Evolutionary conservation across 2,888 invertebrate species (phyloP).

Genomic region (Epiblema foenella): DNA sequence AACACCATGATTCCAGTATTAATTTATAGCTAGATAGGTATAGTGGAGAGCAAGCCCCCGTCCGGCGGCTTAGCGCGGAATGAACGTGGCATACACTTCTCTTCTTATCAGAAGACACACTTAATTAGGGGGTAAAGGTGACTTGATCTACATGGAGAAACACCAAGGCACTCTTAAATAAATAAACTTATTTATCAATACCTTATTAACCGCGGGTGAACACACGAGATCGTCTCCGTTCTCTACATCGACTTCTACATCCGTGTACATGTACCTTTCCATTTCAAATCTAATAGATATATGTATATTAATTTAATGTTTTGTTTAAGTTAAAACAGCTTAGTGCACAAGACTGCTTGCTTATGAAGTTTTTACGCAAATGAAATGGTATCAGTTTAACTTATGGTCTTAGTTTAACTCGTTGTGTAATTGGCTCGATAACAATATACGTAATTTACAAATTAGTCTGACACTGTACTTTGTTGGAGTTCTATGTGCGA

Average conservation of each 20-base stretch:
- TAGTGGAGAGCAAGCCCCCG: conserved; percentile 18
- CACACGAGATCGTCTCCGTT: conserved; percentile 24
- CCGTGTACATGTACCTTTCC: conserved; percentile 60
- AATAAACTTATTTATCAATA: neutral
- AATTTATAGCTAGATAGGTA: conserved; percentile 9
- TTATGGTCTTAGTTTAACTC: conserved; percentile 7
- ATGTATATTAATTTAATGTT: neutral
- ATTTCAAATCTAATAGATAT: conserved; percentile 48
- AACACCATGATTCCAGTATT: conserved; percentile 66
- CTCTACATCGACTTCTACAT: conserved; percentile 48
- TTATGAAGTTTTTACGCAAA: conserved; percentile 30
- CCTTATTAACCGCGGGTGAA: conserved; percentile 1
- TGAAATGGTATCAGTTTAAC: conserved; percentile 17
- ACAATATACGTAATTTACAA: conserved; percentile 18
- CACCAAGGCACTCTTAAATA: conserved; percentile 4
- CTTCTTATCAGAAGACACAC: conserved; percentile 30
- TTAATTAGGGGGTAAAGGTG: conserved; percentile 43
- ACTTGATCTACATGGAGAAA: conserved; percentile 16
- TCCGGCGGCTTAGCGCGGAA: conserved; percentile 47
- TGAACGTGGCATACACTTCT: conserved; percentile 11
- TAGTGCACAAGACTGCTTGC: conserved; percentile 24
- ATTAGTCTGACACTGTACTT: neutral
- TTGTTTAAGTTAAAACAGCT: neutral
- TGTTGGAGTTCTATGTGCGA: neutral
- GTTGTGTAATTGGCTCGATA: conserved; percentile 29